Evolutionary conservation across 2,888 invertebrate genomes (phyloP).

Genomic region (Deilephila porcellus): DNA sequence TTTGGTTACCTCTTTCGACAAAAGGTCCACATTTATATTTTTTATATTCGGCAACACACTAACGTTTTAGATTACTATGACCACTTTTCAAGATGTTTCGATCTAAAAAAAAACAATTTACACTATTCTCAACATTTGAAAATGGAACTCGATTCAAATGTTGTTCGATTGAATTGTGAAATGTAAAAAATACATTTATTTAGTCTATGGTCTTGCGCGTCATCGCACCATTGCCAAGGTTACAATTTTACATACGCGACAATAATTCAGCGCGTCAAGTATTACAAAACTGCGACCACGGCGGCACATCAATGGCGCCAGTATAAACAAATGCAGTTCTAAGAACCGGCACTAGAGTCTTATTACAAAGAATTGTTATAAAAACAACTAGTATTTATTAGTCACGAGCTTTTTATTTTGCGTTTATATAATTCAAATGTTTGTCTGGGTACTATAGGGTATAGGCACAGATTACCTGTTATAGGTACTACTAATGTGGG

Average conservation of each 20-base stretch:
- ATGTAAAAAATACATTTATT: slow-evolving; percentile 30
- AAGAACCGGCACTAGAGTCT: slow-evolving; percentile 36
- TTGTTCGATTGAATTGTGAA: background rate
- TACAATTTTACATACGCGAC: slow-evolving; percentile 51
- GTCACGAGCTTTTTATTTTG: background rate
- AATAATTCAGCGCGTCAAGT: slow-evolving; percentile 42
- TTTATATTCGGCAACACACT: too few species aligned
- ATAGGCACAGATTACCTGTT: too few species aligned
- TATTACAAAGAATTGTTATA: slow-evolving; percentile 31
- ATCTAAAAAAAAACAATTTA: too few species aligned
- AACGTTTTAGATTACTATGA: too few species aligned
- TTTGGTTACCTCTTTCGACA: too few species aligned
- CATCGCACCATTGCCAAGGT: slow-evolving; percentile 65
- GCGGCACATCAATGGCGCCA: slow-evolving; percentile 43
- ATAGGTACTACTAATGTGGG: too few species aligned
- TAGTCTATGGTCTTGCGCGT: slow-evolving; percentile 31
- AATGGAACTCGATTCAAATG: background rate
- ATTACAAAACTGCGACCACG: slow-evolving; percentile 60
- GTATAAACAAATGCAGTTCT: slow-evolving; percentile 34
- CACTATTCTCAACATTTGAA: too few species aligned
- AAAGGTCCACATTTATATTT: too few species aligned
- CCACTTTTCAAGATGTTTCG: too few species aligned
- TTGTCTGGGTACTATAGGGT: too few species aligned
- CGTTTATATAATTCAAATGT: too few species aligned
- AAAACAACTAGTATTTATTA: background rate